Evolutionary conservation across 2,888 invertebrate species (phyloP).

Genomic region (Hypomecis punctinalis): DNA sequence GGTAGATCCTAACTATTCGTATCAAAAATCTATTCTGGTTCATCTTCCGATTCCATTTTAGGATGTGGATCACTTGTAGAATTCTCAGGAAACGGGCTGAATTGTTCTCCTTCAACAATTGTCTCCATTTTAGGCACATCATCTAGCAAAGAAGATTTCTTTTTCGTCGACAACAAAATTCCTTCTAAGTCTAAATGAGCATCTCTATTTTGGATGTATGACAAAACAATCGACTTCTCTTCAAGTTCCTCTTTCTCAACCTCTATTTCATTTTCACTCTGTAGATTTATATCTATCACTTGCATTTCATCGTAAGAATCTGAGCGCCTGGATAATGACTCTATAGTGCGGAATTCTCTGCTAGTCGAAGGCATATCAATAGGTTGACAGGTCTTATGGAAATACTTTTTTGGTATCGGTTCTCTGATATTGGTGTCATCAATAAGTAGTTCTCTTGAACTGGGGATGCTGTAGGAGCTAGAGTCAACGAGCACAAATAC

Average conservation of each 20-base stretch:
- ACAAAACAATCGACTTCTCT: slow-evolving; percentile 60
- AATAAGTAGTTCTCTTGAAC: slow-evolving; percentile 56
- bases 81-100: slow-evolving; percentile 46
- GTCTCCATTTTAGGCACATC: slow-evolving; percentile 69
- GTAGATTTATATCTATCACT: slow-evolving; percentile 62
- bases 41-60: slow-evolving; percentile 35
- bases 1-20: slow-evolving; percentile 3
- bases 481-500: slow-evolving; percentile 62
- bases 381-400: slow-evolving; percentile 47
- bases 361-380: slow-evolving; percentile 59
- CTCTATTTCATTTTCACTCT: slow-evolving; percentile 60
- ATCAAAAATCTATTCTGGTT: slow-evolving; percentile 30
- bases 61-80: slow-evolving; percentile 35
- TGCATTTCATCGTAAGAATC: slow-evolving; percentile 58
- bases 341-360: slow-evolving; percentile 43
- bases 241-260: slow-evolving; percentile 49
- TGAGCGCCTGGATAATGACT: slow-evolving; percentile 42
- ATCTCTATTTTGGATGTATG: slow-evolving; percentile 62
- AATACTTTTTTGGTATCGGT: slow-evolving; percentile 44
- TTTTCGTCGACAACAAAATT: slow-evolving; percentile 53
- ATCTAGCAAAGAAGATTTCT: slow-evolving; percentile 59
- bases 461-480: slow-evolving; percentile 54
- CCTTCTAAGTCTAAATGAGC: slow-evolving; percentile 49
- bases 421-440: slow-evolving; percentile 48
- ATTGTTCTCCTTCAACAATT: slow-evolving; percentile 61